Base-by-base conservation (phyloP, 2,113 vertebrate species). In the Fregata magnificens region DNA sequence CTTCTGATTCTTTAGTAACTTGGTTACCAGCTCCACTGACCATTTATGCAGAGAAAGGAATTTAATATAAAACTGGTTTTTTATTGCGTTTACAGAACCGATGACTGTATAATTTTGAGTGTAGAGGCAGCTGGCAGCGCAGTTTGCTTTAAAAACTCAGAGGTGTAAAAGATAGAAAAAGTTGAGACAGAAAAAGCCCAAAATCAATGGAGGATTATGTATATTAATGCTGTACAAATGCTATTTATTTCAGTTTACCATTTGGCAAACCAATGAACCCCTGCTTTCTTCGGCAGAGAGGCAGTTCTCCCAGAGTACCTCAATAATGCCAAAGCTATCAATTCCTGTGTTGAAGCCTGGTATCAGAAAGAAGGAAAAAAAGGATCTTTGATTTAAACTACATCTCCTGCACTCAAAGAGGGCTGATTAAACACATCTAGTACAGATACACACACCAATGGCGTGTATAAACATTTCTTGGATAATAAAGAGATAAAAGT, bases 1-100 rank as follows among this genome's bases (percentile, higher is more conserved):
- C 76, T 86, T 87, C 77, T 52, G 89, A 81, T 94, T 97, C 81
- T 88, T 78, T 22, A 73, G 81, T 93, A 97, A 89, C 82, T 90
- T 50, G 36, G 91, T 96, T 98, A 97, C 77, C 62, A 74, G 78
- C 67, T 86, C 90, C 45, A 56, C 2, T 50, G 40, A 82, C 78
- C 77, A 58, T 58, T 94, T 84, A 66, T 10, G 6, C 44, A 32
- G 66, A 5, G 55, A 94, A 76, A 95, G 63, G 90, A 98, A 97
- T 92, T 92, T 86, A 70, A 94, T 96, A 86, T 14, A 77, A 82
- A 93, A 45, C 36, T 38, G 74, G 22, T 36, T 91, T 86, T 79
- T 56, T 73, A 8, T 53, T 45, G 58, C 40, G 19, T 82, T 86
- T 88, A 32, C 50, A 38, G 72, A 96, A 47, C 50, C 4, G 4